Conservation (phyloP, 2,113 vertebrate genomes). For the Oreochromis tanganicae region DNA sequence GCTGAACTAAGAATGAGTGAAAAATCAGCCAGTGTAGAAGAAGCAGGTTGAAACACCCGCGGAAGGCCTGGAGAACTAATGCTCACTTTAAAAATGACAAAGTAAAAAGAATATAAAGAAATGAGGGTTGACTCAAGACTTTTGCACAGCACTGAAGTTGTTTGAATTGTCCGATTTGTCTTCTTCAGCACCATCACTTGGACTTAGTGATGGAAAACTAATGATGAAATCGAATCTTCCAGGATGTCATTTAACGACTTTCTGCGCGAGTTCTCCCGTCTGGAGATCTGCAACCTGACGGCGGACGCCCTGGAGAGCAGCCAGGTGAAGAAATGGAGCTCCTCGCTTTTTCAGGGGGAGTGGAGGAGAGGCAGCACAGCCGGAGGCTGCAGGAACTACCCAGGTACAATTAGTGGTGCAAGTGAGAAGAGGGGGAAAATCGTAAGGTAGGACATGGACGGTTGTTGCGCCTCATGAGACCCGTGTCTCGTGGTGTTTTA, state of each 20-base stretch:
- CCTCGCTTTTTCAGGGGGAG: conserved; percentile 79
- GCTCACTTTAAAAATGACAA: accelerated
- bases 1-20: not conserved
- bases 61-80: not conserved
- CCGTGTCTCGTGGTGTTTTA: not conserved
- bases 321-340: conserved; percentile 84
- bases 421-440: not conserved
- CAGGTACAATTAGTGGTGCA: conserved; percentile 48
- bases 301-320: conserved; percentile 80
- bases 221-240: not conserved
- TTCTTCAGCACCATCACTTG: not conserved
- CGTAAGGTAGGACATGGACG: not conserved
- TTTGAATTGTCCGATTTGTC: not conserved
- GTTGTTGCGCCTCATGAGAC: not conserved
- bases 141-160: not conserved
- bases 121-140: not conserved
- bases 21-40: not conserved
- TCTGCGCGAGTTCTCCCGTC: conserved; percentile 80
- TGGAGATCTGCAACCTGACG: conserved; percentile 97
- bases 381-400: conserved; percentile 88
- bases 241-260: conserved; percentile 96
- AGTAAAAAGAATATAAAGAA: not conserved
- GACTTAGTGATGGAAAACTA: not conserved
- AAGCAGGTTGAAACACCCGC: not conserved
- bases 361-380: conserved; percentile 93